A percentile compares a stretch with the other conserved stretches of the same genome.
Evolutionary conservation across 2,888 invertebrate species (phyloP).

Genomic region (Nesidiocoris tenuis): DNA sequence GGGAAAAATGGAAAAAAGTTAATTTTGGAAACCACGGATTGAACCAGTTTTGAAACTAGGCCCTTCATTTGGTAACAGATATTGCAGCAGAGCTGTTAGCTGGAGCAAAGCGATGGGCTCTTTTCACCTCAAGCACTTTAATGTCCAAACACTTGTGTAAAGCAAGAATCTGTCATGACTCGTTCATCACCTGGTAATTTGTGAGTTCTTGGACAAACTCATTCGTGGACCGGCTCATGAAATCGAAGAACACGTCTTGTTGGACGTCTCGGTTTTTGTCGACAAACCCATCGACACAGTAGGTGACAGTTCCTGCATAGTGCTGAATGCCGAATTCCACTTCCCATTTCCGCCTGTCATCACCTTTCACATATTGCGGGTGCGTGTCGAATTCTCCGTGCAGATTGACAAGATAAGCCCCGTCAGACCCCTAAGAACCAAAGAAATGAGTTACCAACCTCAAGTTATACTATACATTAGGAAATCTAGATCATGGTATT

Average conservation of each 20-base stretch:
- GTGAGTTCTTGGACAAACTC: slow-evolving; percentile 77
- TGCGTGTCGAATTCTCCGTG: slow-evolving; percentile 84
- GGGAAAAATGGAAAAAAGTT: too few relatives aligned
- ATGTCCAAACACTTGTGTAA: too few relatives aligned
- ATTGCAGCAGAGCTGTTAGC: too few relatives aligned
- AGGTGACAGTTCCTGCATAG: slow-evolving; percentile 86
- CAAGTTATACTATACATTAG: too few relatives aligned
- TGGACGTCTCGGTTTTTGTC: slow-evolving; percentile 91
- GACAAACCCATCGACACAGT: slow-evolving; percentile 78
- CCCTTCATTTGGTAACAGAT: too few relatives aligned
- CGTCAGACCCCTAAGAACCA: slow-evolving; percentile 70
- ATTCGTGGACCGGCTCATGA: slow-evolving; percentile 78
- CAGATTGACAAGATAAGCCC: slow-evolving; percentile 82
- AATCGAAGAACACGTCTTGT: slow-evolving; percentile 89
- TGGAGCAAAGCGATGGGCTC: too few relatives aligned
- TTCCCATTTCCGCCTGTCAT: slow-evolving; percentile 84
- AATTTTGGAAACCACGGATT: too few relatives aligned
- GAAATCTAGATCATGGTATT: too few relatives aligned
- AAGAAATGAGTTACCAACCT: not conserved
- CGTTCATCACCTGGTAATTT: slow-evolving; percentile 70
- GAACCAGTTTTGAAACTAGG: too few relatives aligned
- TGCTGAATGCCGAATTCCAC: slow-evolving; percentile 85
- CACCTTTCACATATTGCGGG: slow-evolving; percentile 78
- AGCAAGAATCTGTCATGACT: too few relatives aligned
- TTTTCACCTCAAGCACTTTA: too few relatives aligned